phyloP scores from a whole-genome alignment of 2,797 vertebrate species.

The Amazona finschi region DNA sequence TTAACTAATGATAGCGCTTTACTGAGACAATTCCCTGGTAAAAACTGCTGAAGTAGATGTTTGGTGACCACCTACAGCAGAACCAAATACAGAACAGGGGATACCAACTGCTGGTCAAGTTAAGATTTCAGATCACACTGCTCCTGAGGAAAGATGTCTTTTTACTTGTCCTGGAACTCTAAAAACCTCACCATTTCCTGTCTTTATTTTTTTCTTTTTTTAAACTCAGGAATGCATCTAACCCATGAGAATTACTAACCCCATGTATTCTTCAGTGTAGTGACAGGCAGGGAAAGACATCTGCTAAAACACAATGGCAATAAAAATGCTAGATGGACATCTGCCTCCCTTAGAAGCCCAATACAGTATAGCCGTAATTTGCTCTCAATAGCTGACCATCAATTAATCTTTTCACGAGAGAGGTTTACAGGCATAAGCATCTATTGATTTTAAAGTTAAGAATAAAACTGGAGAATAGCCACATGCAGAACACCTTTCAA shows the following conservation, averaged over 20 bases:
- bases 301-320: background rate
- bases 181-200: background rate
- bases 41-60: background rate
- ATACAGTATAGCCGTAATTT: background rate
- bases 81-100: background rate
- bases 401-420: background rate
- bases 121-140: background rate
- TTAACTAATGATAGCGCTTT: background rate
- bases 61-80: background rate
- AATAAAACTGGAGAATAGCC: constrained; percentile 11
- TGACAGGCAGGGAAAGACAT: background rate
- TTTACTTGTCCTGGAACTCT: background rate
- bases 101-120: background rate
- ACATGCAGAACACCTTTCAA: background rate
- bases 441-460: constrained; percentile 58
- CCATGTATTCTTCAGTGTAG: background rate
- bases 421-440: constrained; percentile 8
- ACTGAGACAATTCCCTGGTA: background rate
- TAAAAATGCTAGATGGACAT: background rate
- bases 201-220: background rate
- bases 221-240: background rate
- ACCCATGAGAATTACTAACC: background rate
- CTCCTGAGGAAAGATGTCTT: background rate
- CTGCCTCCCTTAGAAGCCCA: background rate
- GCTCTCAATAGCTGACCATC: background rate